Evolutionary conservation across 2,797 vertebrate species (phyloP).

Genomic region (Sternotherus odoratus): DNA sequence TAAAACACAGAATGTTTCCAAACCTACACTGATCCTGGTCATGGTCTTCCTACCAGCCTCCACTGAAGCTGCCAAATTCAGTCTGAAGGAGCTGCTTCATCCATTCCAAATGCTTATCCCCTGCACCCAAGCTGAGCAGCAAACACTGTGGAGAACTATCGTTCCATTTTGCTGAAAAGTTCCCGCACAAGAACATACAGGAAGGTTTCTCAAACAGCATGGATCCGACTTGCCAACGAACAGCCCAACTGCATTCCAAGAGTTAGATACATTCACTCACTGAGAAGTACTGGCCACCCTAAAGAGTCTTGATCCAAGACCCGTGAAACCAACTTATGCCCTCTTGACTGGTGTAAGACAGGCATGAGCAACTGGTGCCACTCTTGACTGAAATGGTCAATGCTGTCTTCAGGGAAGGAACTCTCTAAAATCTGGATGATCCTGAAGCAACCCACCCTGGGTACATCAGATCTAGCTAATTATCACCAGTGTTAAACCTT

Average conservation of each 20-base stretch:
- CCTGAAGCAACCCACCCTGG: background rate
- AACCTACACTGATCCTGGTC: background rate
- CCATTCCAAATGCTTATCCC: background rate
- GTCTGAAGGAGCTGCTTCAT: background rate
- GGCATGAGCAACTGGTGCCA: background rate
- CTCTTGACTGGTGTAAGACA: background rate
- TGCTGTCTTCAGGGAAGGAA: background rate
- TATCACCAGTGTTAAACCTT: no score
- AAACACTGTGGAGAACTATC: background rate
- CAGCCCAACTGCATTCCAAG: background rate
- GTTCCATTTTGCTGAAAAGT: background rate
- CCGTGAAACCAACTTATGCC: background rate
- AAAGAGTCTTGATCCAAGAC: background rate
- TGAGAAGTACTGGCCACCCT: background rate
- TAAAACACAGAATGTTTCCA: background rate
- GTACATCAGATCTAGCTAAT: no score
- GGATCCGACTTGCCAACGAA: background rate
- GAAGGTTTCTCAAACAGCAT: background rate
- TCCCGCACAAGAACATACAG: accelerated
- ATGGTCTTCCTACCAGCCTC: background rate
- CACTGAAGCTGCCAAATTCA: background rate
- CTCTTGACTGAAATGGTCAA: background rate
- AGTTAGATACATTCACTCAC: background rate
- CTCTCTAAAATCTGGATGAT: background rate
- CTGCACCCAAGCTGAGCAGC: background rate